phyloP scores from a whole-genome alignment of 1,140 invertebrate species.

The Diachasmimorpha longicaudata region DNA sequence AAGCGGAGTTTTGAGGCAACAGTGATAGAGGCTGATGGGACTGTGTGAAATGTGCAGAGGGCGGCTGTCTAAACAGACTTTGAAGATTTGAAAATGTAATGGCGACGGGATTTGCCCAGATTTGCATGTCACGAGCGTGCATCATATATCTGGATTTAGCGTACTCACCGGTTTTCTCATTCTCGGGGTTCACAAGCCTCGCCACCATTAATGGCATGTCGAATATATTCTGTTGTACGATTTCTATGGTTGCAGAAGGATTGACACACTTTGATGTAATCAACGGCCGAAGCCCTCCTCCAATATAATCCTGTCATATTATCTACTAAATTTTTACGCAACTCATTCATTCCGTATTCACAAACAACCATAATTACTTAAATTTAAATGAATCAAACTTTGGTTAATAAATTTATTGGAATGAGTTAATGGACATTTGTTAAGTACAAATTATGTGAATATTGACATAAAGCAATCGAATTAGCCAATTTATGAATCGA shows the following conservation, averaged over 20 bases:
- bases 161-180: conserved; percentile 36
- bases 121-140: conserved; percentile 63
- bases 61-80: conserved; percentile 64
- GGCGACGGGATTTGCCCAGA: conserved; percentile 61
- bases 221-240: conserved; percentile 6
- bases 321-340: conserved; percentile 59
- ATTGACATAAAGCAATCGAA: background rate
- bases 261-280: conserved; percentile 47
- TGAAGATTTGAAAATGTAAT: conserved; percentile 66
- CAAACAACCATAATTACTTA: background rate
- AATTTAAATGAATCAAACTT: background rate
- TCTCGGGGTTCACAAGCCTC: conserved; percentile 11
- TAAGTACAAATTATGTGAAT: background rate
- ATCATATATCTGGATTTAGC: conserved; percentile 65
- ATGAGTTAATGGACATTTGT: background rate
- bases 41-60: conserved; percentile 29
- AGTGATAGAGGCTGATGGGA: conserved; percentile 34
- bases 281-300: conserved; percentile 51
- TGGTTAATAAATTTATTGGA: background rate
- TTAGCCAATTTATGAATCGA: too few species aligned
- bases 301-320: conserved; percentile 58
- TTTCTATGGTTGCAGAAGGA: conserved; percentile 41
- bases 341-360: conserved; percentile 42
- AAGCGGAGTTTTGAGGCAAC: conserved; percentile 11
- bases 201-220: conserved; percentile 15